Evolutionary conservation across 2,888 invertebrate species (phyloP).

Genomic region (Rutpela maculata): DNA sequence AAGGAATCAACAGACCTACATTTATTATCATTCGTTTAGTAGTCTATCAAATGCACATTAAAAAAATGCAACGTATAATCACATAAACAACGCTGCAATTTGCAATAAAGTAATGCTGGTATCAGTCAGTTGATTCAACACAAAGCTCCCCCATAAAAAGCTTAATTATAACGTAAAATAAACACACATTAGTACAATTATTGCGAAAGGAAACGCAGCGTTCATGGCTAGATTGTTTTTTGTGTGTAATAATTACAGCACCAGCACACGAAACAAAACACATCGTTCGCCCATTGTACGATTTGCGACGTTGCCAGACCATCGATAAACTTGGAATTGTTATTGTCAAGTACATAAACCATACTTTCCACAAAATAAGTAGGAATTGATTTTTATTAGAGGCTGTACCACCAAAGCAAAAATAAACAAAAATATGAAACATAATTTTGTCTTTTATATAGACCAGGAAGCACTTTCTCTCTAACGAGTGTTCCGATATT

Average conservation of each 20-base stretch:
- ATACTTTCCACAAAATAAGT: no score
- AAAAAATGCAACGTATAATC: background rate
- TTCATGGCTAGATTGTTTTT: conserved; percentile 39
- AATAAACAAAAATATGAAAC: no score
- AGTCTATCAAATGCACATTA: background rate
- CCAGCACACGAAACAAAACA: conserved; percentile 29
- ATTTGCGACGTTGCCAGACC: conserved; percentile 21
- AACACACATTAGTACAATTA: conserved; percentile 33
- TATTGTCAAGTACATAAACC: no score
- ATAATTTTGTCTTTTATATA: no score
- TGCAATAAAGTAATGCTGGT: background rate
- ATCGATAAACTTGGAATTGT: background rate
- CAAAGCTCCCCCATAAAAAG: conserved; percentile 11
- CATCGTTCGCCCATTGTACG: conserved; percentile 28
- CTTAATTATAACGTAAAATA: conserved; percentile 25
- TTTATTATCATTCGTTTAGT: background rate
- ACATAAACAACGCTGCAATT: background rate
- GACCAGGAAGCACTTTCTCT: no score
- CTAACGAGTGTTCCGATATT: no score
- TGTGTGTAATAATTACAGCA: conserved; percentile 28
- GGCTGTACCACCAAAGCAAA: no score
- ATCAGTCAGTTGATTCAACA: background rate
- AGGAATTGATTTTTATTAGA: no score
- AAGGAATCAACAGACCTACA: background rate
- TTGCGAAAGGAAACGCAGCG: conserved; percentile 35